A percentile compares a stretch with the other conserved stretches of the same genome.
Evolutionary conservation across 2,113 vertebrate genomes (phyloP).

Genomic region (Oryzias celebensis): DNA sequence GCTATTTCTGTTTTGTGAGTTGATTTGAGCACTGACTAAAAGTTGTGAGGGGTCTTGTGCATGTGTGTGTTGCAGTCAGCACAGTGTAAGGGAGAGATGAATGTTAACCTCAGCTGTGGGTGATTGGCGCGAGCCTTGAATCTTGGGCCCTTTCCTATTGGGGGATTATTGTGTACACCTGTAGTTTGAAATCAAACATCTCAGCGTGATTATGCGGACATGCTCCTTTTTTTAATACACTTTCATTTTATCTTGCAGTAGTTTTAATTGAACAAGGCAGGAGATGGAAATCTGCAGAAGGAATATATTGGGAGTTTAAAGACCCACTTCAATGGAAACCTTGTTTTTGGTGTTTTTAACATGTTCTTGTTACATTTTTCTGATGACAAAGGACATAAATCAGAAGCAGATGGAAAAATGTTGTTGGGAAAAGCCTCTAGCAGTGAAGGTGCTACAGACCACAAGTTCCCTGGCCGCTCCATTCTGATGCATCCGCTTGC

Average conservation of each 20-base stretch:
- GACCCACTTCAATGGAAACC: too few relatives aligned
- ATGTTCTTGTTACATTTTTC: too few relatives aligned
- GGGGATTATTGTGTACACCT: slow-evolving; percentile 33
- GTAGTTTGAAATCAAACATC: slow-evolving; percentile 40
- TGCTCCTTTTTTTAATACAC: slow-evolving; percentile 3
- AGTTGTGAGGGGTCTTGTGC: slow-evolving; percentile 8
- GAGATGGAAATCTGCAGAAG: too few relatives aligned
- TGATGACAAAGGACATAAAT: too few relatives aligned
- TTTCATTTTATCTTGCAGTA: neutral
- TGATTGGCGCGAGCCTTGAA: slow-evolving; percentile 12
- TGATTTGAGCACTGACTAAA: slow-evolving; percentile 14
- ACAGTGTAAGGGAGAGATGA: neutral
- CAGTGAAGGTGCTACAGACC: too few relatives aligned
- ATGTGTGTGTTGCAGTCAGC: slow-evolving; percentile 4
- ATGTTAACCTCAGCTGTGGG: slow-evolving; percentile 2
- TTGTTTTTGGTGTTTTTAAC: too few relatives aligned
- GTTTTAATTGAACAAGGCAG: neutral
- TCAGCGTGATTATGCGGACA: slow-evolving; percentile 8
- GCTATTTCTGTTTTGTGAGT: slow-evolving; percentile 10
- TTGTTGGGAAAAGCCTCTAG: too few relatives aligned
- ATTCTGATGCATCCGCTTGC: too few relatives aligned
- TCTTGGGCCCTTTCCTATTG: slow-evolving; percentile 7
- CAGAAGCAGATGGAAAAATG: too few relatives aligned
- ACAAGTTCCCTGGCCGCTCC: too few relatives aligned
- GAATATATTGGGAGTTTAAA: too few relatives aligned